Percentiles rank a stretch among this genome's conserved stretches.
Conservation (phyloP, 2,888 invertebrate genomes). For the Cerastoderma edule region DNA sequence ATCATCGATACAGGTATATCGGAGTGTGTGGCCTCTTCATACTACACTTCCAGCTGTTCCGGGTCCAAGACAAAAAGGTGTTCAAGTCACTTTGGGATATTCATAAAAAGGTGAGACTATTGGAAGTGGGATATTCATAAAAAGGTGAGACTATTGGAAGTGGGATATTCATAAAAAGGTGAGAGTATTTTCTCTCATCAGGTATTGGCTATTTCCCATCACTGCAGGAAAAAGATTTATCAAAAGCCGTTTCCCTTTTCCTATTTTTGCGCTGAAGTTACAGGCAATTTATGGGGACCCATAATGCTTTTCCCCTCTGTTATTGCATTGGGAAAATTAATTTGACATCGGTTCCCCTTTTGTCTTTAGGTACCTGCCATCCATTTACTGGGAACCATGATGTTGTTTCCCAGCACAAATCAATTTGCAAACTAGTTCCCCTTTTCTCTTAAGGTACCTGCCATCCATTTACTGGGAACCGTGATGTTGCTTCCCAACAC, state of each 20-base stretch:
- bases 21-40: slow-evolving; percentile 83
- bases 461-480: slow-evolving; percentile 91
- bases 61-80: slow-evolving; percentile 90
- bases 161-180: slow-evolving; percentile 92
- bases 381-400: slow-evolving; percentile 90
- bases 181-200: slow-evolving; percentile 26
- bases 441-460: slow-evolving; percentile 87
- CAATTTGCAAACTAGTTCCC: no score
- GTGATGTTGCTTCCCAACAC: slow-evolving; percentile 94
- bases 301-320: no score
- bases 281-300: no score
- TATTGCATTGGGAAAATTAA: no score
- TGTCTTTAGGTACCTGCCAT: slow-evolving; percentile 89
- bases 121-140: slow-evolving; percentile 88
- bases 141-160: slow-evolving; percentile 86
- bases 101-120: slow-evolving; percentile 88
- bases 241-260: no score
- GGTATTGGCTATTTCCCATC: no score
- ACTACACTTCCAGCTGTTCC: slow-evolving; percentile 86
- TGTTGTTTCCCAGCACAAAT: slow-evolving; percentile 95
- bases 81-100: slow-evolving; percentile 90
- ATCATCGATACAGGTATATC: slow-evolving; percentile 82
- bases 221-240: no score
- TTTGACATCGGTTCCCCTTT: neutral
- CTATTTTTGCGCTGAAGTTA: no score